A percentile compares a stretch with the other conserved stretches of the same genome.
Evolutionary conservation across 2,888 invertebrate species (phyloP).

Genomic region (Camponotus fellah): DNA sequence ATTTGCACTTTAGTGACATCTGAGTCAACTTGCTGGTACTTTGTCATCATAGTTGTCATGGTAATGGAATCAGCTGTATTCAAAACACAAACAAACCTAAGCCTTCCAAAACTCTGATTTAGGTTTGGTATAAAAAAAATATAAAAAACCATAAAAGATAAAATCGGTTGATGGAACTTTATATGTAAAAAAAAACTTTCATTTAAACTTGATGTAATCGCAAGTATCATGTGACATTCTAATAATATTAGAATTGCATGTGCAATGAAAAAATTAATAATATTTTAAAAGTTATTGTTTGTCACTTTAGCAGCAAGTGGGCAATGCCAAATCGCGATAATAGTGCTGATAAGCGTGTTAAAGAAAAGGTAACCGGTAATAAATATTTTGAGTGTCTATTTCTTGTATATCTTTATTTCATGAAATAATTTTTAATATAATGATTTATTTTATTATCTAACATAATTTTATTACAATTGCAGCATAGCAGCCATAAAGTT

Average conservation of each 20-base stretch:
- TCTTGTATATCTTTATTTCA: not conserved
- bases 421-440: not conserved
- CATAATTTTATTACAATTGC: not conserved
- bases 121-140: not conserved
- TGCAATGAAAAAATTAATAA: not conserved
- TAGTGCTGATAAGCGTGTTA: not conserved
- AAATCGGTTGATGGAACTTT: no score
- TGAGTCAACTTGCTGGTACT: not conserved
- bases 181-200: not conserved
- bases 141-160: no score
- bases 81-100: conserved; percentile 35
- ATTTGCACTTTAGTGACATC: not conserved
- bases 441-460: not conserved
- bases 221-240: not conserved
- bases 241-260: not conserved
- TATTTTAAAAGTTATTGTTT: not conserved
- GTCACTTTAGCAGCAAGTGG: not conserved
- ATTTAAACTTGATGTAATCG: not conserved
- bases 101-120: not conserved
- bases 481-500: conserved; percentile 72
- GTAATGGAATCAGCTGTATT: conserved; percentile 2
- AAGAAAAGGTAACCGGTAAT: conserved; percentile 21
- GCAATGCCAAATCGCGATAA: conserved; percentile 36
- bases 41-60: conserved; percentile 24
- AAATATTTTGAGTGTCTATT: not conserved